A percentile compares a stretch with the other conserved stretches of the same genome.
Evolutionary conservation across 2,113 vertebrate genomes (phyloP).

Genomic region (Nettapus auritus): DNA sequence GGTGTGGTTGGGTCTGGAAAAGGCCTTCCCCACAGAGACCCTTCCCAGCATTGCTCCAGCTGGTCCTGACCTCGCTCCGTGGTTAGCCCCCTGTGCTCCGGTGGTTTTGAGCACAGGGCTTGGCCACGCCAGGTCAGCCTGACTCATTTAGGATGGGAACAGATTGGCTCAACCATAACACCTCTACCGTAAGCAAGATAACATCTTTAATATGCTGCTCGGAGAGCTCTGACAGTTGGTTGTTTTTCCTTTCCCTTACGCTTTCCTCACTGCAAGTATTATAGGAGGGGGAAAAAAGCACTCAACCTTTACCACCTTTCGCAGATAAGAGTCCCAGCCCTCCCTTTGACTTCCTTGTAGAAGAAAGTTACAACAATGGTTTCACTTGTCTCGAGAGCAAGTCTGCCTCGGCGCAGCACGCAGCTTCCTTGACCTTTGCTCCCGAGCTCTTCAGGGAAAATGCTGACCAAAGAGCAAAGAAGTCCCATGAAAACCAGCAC

Average conservation of each 20-base stretch:
- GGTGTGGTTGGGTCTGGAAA: not conserved
- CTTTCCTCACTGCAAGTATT: not conserved
- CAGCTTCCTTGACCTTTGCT: not conserved
- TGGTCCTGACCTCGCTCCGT: not conserved
- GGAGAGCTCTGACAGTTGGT: not conserved
- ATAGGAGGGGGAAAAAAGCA: not conserved
- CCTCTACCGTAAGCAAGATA: constrained; percentile 13
- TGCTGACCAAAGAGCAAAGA: constrained; percentile 37
- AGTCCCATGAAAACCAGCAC: not conserved
- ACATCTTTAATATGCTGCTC: not conserved
- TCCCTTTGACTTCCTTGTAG: not conserved
- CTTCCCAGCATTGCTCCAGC: not conserved
- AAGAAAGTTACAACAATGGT: not conserved
- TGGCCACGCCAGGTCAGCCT: not conserved
- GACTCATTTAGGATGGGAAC: not conserved
- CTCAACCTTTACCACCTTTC: not conserved
- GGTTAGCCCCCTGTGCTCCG: rapidly evolving
- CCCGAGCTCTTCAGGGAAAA: not conserved
- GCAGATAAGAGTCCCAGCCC: not conserved
- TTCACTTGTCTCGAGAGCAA: not conserved
- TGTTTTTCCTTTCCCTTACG: not conserved
- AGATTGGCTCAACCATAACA: not conserved
- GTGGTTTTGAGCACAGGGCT: not conserved
- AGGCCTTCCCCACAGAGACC: not conserved
- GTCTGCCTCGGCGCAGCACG: not conserved